phyloP scores from a whole-genome alignment of 2,113 vertebrate genomes.

The Corythaeola cristata region DNA sequence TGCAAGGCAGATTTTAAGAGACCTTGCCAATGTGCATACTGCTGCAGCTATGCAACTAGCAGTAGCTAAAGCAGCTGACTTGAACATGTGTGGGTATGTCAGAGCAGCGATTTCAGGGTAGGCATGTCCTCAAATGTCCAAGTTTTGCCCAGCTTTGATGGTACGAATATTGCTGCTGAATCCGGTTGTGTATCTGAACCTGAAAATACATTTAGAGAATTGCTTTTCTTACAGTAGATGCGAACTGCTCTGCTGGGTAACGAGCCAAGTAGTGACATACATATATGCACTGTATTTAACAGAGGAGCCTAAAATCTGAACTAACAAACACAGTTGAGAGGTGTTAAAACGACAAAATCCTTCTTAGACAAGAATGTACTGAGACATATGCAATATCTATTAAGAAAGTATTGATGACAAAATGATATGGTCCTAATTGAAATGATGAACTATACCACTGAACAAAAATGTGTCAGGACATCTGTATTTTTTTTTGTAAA shows the following conservation, averaged over 20 bases:
- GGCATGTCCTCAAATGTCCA: neutral
- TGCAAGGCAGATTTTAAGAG: conserved; percentile 16
- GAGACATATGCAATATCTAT: neutral
- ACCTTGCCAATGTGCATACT: neutral
- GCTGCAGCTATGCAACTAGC: neutral
- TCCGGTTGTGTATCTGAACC: neutral
- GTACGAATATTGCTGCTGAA: neutral
- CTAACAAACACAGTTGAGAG: neutral
- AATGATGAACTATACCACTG: neutral
- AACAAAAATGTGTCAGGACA: neutral
- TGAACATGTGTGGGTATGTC: neutral
- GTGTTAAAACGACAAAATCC: neutral
- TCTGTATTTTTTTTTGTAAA: neutral
- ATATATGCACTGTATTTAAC: neutral
- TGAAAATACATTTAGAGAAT: neutral
- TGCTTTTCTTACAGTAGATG: neutral
- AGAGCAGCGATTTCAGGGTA: neutral
- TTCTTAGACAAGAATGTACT: neutral
- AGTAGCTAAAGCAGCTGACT: neutral
- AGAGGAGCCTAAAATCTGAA: neutral
- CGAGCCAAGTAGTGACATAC: neutral
- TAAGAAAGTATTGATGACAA: neutral
- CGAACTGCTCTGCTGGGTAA: neutral
- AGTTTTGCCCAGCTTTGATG: neutral
- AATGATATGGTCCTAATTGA: neutral